Evolutionary conservation across 2,888 invertebrate species (phyloP).

Genomic region (Lasioglossum vierecki): DNA sequence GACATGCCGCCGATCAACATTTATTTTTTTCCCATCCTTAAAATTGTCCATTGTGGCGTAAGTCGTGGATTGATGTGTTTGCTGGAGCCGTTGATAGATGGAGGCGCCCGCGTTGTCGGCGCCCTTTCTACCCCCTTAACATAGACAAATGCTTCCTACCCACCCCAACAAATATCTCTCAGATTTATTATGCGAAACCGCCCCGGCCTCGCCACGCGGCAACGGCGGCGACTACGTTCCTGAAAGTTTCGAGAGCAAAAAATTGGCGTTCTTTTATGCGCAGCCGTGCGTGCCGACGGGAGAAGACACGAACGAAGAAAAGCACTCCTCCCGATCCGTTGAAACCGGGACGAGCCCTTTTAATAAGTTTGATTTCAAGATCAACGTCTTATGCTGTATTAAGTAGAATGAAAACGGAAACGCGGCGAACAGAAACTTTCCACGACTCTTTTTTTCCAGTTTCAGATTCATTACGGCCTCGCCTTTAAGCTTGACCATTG

Average conservation of each 20-base stretch:
- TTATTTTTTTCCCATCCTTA: conserved; percentile 75
- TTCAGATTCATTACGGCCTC: conserved; percentile 55
- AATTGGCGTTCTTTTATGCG: conserved; percentile 70
- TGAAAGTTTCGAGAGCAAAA: conserved; percentile 70
- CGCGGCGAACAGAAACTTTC: conserved; percentile 51
- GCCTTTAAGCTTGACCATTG: conserved; percentile 53
- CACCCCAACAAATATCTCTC: conserved; percentile 77
- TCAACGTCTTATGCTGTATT: conserved; percentile 58
- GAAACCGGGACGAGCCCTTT: conserved; percentile 61
- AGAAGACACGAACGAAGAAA: conserved; percentile 62
- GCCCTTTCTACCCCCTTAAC: conserved; percentile 76
- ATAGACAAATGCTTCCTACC: conserved; percentile 80
- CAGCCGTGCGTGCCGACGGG: conserved; percentile 60
- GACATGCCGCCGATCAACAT: conserved; percentile 61
- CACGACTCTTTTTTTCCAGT: conserved; percentile 32
- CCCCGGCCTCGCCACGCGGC: conserved; percentile 62
- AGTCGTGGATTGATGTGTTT: conserved; percentile 81
- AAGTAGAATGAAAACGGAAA: conserved; percentile 61
- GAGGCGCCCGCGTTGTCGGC: conserved; percentile 78
- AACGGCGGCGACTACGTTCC: conserved; percentile 64
- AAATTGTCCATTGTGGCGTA: conserved; percentile 76
- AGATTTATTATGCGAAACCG: conserved; percentile 82
- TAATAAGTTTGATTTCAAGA: conserved; percentile 68
- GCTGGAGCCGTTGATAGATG: conserved; percentile 81
- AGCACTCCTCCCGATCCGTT: conserved; percentile 49